phyloP scores from a whole-genome alignment of 2,888 invertebrate genomes.

The Heliconius sara region DNA sequence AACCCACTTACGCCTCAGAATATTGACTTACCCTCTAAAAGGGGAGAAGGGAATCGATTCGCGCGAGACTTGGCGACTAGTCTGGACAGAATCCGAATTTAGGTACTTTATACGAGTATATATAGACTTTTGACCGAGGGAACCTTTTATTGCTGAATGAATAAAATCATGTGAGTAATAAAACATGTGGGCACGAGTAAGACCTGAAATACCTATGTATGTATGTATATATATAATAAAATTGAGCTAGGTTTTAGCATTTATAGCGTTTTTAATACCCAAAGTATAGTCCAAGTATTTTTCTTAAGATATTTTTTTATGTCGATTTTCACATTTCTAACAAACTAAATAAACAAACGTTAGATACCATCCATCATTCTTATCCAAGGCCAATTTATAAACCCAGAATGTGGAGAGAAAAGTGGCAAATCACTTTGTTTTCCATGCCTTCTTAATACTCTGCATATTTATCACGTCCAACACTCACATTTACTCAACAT shows the following conservation, averaged over 20 bases:
- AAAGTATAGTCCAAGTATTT: too few species aligned
- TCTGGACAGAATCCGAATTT: not conserved
- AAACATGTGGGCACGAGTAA: not conserved
- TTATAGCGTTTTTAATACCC: not conserved
- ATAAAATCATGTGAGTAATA: not conserved
- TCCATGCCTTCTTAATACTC: not conserved
- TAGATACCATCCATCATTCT: not conserved
- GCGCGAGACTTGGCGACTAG: not conserved
- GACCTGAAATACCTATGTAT: not conserved
- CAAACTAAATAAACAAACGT: too few species aligned
- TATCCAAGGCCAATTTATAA: not conserved
- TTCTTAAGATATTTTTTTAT: too few species aligned
- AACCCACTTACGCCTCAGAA: slow-evolving; percentile 7
- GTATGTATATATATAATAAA: not conserved
- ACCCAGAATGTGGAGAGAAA: not conserved
- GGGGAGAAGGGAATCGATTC: slow-evolving; percentile 22
- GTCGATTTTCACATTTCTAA: too few species aligned
- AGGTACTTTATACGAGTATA: not conserved
- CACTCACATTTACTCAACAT: not conserved
- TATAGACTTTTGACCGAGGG: not conserved
- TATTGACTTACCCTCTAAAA: slow-evolving; percentile 28
- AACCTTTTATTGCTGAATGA: not conserved
- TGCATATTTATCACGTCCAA: not conserved
- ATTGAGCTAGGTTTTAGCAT: not conserved
- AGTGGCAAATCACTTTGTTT: not conserved